Evolutionary conservation across 2,797 vertebrate genomes (phyloP).

Genomic region (Acrocephalus scirpaceus): DNA sequence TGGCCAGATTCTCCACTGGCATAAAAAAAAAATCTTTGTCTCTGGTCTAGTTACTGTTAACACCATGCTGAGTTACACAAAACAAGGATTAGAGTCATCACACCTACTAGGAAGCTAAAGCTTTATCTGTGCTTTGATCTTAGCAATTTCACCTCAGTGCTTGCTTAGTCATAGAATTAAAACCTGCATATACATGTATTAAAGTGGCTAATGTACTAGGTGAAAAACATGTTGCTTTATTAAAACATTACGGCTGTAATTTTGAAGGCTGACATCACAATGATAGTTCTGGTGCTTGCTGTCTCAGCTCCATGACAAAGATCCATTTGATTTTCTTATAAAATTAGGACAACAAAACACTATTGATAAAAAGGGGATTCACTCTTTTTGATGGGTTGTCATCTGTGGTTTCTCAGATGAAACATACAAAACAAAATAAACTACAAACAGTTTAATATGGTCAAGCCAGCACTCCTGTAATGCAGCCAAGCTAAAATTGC

Average conservation of each 20-base stretch:
- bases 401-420: not conserved
- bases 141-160: not conserved
- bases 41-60: not conserved
- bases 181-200: not conserved
- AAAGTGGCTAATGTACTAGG: not conserved
- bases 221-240: not conserved
- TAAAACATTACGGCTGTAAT: not conserved
- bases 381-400: not conserved
- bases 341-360: not conserved
- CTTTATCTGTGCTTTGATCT: not conserved
- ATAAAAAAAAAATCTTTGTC: not conserved
- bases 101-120: not conserved
- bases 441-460: not conserved
- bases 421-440: not conserved
- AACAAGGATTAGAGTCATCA: not conserved
- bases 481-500: not conserved
- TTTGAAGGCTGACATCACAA: not conserved
- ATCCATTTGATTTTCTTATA: not conserved
- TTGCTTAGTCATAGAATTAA: not conserved
- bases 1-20: not conserved
- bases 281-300: not conserved
- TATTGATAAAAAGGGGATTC: not conserved
- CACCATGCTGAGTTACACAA: not conserved
- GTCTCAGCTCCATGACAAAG: not conserved
- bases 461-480: not conserved